Evolutionary conservation across 2,888 invertebrate species (phyloP), one percentile per base, ranked within the genome.

Genomic region (Drosophila nr. fundita): DNA sequence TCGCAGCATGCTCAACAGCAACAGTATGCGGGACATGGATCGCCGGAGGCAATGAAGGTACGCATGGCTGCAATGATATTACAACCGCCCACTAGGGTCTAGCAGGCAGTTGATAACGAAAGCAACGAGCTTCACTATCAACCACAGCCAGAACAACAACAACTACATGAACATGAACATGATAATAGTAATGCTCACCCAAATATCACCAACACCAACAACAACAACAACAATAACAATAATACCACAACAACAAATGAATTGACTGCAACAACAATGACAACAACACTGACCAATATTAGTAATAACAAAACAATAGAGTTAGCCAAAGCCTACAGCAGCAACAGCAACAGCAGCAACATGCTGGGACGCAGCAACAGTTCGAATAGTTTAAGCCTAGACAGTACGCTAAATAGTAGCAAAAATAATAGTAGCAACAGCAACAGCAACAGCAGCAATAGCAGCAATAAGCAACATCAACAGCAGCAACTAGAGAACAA

Each of bases 41-140:
- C 95, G 92, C 97, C 95, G 91, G 97, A 95, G 94, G 96, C 96
- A 94, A 96, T 96, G 95, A 97, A 97, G 96, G 97, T 97, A 94
- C 97, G 97, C 94, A 96, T 97, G 94, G 97, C 97, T 92, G 97
- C 97, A 93, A 96, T 97, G 94, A 96, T 97, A 94, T 95, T 97
- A 94, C 97, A 97, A 94, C 96, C 97, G 91, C 97, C 97, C 93
- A 97, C 97, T 94, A 96, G 96, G 94, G 97, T 96, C 93, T 93
- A 93, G 93, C 93, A 93, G 93, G 93, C 93, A 93, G 92, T 92
- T 91, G 92, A 91, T 91, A 90, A 88, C 86, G 84, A 86, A 76
- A 78, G 82, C 87, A 81, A 82, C 71, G 73, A 86, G 85, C 82
- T 84, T 67, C 71, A 70, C 61, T 75, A 78, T 75, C 73, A 76